phyloP scores from a whole-genome alignment of 2,797 vertebrate genomes.

The Tachyglossus aculeatus region DNA sequence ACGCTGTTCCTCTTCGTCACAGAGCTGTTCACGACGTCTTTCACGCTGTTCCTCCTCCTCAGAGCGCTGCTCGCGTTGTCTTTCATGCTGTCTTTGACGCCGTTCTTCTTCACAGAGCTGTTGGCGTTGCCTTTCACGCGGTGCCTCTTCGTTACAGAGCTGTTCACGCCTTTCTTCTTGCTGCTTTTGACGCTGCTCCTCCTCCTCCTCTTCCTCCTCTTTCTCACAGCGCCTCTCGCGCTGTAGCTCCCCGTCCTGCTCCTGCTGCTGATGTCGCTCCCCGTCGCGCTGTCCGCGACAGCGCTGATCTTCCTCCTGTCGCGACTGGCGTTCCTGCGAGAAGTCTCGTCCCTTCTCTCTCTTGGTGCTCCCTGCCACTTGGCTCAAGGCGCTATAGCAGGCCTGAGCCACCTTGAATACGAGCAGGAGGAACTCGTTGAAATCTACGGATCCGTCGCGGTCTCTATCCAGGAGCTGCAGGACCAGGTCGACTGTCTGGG shows the following conservation, averaged over 20 bases:
- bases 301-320: slow-evolving; percentile 26
- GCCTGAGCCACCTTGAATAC: slow-evolving; percentile 67
- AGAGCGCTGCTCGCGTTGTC: background rate
- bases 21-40: background rate
- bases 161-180: background rate
- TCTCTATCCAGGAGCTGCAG: slow-evolving; percentile 89
- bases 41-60: background rate
- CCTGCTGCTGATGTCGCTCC: background rate
- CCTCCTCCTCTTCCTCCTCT: slow-evolving; percentile 2
- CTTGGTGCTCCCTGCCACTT: background rate
- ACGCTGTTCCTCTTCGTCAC: fast-evolving
- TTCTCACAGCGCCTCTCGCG: background rate
- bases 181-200: slow-evolving; percentile 13
- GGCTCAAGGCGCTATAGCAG: slow-evolving; percentile 54
- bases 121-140: background rate
- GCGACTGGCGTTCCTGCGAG: background rate
- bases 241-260: slow-evolving; percentile 1
- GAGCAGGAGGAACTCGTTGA: slow-evolving; percentile 83
- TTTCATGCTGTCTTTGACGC: background rate
- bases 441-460: slow-evolving; percentile 79
- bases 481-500: slow-evolving; percentile 60
- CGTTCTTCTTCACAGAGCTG: fast-evolving
- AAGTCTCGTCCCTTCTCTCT: background rate
- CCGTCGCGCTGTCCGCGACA: background rate
- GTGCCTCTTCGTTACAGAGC: background rate